Evolutionary conservation across 92 coral and sea anemone genomes (phyloP).

Genomic region (Galaxea fascicularis): DNA sequence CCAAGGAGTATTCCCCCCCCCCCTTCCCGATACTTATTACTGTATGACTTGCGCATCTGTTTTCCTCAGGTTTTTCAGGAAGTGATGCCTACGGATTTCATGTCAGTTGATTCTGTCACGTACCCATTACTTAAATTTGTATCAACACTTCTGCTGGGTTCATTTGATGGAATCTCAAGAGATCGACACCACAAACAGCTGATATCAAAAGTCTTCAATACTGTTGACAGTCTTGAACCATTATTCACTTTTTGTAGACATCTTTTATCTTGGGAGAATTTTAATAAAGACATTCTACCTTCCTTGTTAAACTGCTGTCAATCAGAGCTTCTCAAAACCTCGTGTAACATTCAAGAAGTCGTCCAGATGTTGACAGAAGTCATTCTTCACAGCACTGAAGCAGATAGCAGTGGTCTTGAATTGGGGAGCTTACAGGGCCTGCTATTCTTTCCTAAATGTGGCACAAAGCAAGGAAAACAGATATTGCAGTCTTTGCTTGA

Average conservation of each 20-base stretch:
- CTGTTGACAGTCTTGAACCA: constrained; percentile 38
- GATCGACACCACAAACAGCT: constrained; percentile 61
- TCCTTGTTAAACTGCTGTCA: constrained; percentile 70
- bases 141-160: constrained; percentile 74
- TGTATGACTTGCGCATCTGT: not conserved
- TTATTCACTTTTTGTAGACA: constrained; percentile 63
- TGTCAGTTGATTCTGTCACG: not conserved
- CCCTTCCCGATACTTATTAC: not conserved
- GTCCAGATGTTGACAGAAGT: constrained; percentile 71
- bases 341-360: constrained; percentile 60
- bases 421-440: constrained; percentile 53
- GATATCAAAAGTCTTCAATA: constrained; percentile 50
- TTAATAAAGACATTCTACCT: constrained; percentile 68
- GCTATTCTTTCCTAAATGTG: constrained; percentile 79
- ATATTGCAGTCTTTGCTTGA: constrained; percentile 55
- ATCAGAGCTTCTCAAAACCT: constrained; percentile 29
- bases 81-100: constrained; percentile 21
- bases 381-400: constrained; percentile 41
- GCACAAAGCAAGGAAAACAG: constrained; percentile 63
- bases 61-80: constrained; percentile 42
- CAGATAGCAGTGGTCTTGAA: constrained; percentile 52
- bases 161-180: constrained; percentile 63
- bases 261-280: constrained; percentile 77
- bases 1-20: too few relatives aligned
- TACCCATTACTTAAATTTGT: constrained; percentile 59